Conservation (phyloP, 2,888 invertebrate species). For the Cataglyphis rosenhaueri region DNA sequence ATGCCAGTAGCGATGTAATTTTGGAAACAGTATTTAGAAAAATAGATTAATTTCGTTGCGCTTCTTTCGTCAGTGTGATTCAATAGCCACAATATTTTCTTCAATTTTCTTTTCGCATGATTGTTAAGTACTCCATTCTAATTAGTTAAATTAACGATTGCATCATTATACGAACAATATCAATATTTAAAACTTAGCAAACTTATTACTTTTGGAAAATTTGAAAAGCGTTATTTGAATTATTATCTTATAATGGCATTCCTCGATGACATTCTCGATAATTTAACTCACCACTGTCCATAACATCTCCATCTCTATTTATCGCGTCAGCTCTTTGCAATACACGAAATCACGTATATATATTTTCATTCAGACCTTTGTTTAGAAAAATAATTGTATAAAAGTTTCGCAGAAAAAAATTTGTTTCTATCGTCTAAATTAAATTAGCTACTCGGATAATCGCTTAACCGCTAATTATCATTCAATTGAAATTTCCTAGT, state of each 20-base stretch:
- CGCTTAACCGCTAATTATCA: background rate
- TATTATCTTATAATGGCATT: background rate
- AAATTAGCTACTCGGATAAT: slow-evolving; percentile 16
- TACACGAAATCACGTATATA: background rate
- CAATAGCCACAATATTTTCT: slow-evolving; percentile 41
- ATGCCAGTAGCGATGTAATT: slow-evolving; percentile 33
- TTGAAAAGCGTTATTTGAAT: background rate
- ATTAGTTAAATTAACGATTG: slow-evolving; percentile 3
- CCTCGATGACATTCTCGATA: no score
- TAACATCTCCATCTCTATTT: slow-evolving; percentile 9
- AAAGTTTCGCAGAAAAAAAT: background rate
- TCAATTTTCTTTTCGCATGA: background rate
- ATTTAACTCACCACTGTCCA: slow-evolving; percentile 24
- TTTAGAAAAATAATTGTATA: slow-evolving; percentile 1
- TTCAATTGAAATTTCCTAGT: background rate
- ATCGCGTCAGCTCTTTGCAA: background rate
- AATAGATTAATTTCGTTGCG: slow-evolving; percentile 74
- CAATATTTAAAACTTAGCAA: background rate
- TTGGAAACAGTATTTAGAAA: slow-evolving; percentile 72
- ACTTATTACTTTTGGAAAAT: background rate
- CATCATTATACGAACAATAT: slow-evolving; percentile 27
- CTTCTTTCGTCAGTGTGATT: slow-evolving; percentile 36
- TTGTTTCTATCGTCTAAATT: slow-evolving; percentile 15
- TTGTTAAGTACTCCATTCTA: slow-evolving; percentile 35
- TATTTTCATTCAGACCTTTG: background rate